phyloP scores from a whole-genome alignment of 2,797 vertebrate genomes.

The Rousettus madagascariensis region DNA sequence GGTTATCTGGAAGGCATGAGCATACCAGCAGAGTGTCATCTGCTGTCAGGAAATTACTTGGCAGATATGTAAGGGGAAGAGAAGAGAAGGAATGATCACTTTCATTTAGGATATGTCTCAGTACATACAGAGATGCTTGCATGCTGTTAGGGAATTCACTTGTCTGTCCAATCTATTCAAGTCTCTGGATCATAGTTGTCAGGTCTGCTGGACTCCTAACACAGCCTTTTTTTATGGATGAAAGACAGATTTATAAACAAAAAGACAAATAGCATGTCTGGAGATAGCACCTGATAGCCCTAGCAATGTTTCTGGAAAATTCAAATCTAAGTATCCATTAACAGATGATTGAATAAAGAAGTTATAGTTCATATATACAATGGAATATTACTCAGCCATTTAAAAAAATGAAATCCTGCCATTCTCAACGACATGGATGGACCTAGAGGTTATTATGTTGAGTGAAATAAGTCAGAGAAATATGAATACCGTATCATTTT shows the following conservation, averaged over 20 bases:
- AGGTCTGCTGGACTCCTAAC: background rate
- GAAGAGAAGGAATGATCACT: background rate
- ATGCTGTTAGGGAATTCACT: background rate
- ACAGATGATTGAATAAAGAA: too few species aligned
- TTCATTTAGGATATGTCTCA: background rate
- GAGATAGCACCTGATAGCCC: background rate
- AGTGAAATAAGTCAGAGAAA: too few species aligned
- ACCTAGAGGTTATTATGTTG: too few species aligned
- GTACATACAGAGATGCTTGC: background rate
- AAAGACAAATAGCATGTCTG: conserved; percentile 2
- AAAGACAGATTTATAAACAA: conserved; percentile 57
- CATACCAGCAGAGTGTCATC: too few species aligned
- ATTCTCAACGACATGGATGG: too few species aligned
- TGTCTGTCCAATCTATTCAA: background rate
- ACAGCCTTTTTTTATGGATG: conserved; percentile 9
- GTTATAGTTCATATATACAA: too few species aligned
- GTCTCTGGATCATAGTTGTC: background rate
- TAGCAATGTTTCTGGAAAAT: conserved; percentile 45
- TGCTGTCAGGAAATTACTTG: background rate
- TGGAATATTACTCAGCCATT: too few species aligned
- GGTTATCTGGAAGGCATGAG: too few species aligned
- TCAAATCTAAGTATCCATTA: background rate
- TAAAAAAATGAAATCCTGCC: too few species aligned
- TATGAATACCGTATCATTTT: too few species aligned
- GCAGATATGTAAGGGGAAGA: background rate